Conservation (phyloP, 2,888 invertebrate genomes). For the Caprella mutica region DNA sequence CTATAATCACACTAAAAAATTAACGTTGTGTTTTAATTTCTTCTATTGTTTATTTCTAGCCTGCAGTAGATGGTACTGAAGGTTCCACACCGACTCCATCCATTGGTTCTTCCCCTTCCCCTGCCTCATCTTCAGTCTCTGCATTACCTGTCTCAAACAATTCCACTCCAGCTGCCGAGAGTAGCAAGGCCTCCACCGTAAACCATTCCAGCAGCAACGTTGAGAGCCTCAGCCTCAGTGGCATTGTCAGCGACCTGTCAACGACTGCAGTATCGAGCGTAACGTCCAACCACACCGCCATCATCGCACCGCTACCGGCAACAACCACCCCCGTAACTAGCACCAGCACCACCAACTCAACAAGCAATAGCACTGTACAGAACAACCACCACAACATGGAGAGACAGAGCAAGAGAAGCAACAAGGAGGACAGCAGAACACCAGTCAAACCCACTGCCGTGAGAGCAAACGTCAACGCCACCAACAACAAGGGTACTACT, state of each 20-base stretch:
- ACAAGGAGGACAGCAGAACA: constrained; percentile 11
- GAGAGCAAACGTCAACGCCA: background rate
- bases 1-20: too few relatives aligned
- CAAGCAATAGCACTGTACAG: too few relatives aligned
- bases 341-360: too few relatives aligned
- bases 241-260: constrained; percentile 1
- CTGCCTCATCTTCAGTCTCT: constrained; percentile 52
- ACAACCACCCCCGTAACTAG: too few relatives aligned
- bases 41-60: too few relatives aligned
- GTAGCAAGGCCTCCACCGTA: background rate
- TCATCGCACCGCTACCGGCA: too few relatives aligned
- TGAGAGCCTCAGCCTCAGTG: constrained; percentile 58
- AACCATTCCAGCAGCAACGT: constrained; percentile 45
- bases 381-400: constrained; percentile 6
- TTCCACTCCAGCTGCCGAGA: constrained; percentile 51
- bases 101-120: constrained; percentile 47
- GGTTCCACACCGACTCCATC: constrained; percentile 31
- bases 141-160: constrained; percentile 56
- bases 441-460: too few relatives aligned
- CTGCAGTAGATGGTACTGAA: too few relatives aligned
- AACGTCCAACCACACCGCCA: too few relatives aligned
- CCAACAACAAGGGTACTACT: constrained; percentile 28
- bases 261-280: too few relatives aligned
- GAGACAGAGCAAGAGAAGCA: constrained; percentile 6
- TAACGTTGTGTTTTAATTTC: too few relatives aligned